phyloP scores from a whole-genome alignment of 23 tunicate species.

The Trididemnum nubilum region DNA sequence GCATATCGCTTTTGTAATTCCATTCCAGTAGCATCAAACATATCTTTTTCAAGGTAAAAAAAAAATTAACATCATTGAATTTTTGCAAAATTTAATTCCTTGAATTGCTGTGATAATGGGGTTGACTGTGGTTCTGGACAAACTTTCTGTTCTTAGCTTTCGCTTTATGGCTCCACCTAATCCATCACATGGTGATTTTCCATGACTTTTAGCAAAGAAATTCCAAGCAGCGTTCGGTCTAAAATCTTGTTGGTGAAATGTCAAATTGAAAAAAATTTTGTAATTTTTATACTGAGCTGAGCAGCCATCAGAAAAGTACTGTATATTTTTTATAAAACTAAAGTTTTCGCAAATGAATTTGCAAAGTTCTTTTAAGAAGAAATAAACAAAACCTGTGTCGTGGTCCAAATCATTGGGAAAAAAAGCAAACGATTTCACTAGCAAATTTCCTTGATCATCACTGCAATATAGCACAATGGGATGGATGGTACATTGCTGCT shows the following conservation, averaged over 20 bases:
- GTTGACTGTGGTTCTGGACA: background rate
- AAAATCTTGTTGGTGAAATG: background rate
- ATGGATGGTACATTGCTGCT: background rate
- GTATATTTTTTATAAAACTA: background rate
- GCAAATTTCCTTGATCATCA: too few species aligned
- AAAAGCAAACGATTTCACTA: too few species aligned
- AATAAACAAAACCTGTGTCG: background rate
- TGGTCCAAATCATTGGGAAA: background rate
- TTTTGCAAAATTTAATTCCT: background rate
- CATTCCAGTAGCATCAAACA: too few species aligned
- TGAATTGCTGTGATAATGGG: background rate
- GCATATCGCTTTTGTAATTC: too few species aligned
- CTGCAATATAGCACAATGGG: background rate
- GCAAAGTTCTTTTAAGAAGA: background rate
- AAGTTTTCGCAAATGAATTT: background rate
- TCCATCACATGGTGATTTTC: background rate
- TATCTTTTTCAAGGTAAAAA: background rate
- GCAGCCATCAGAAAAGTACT: slow-evolving; percentile 3
- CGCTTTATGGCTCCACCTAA: background rate
- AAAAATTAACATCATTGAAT: background rate
- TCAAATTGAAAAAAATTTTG: background rate
- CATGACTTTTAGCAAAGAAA: background rate
- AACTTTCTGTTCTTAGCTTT: background rate
- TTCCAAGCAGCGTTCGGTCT: background rate
- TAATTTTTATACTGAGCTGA: background rate